These are phyloP conservation scores for Nomada ferruginata DNA, from an alignment of 2,888 invertebrate species.

Conservation along the genomic window DNA sequence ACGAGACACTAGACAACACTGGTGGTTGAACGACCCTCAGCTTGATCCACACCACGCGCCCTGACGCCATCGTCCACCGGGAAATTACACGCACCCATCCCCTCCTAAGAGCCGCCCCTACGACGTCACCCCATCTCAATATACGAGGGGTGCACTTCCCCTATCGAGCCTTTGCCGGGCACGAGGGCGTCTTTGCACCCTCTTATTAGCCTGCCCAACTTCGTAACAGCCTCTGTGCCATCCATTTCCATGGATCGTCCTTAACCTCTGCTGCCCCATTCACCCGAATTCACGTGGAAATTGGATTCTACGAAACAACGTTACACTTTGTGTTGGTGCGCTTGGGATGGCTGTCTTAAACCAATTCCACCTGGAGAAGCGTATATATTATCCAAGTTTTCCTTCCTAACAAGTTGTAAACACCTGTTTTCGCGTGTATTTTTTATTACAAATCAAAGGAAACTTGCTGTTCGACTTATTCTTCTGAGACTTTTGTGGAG, in stretches of 20 bases:
- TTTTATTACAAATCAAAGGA: too few species aligned
- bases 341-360: conserved; percentile 14
- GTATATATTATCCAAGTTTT: not conserved
- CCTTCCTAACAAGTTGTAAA: too few species aligned
- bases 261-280: conserved; percentile 70
- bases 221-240: conserved; percentile 60
- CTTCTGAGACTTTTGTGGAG: too few species aligned
- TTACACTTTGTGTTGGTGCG: conserved; percentile 30
- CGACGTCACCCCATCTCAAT: conserved; percentile 76
- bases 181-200: conserved; percentile 75
- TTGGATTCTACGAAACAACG: conserved; percentile 63
- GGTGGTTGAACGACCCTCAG: conserved; percentile 81
- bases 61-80: conserved; percentile 80
- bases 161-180: conserved; percentile 67
- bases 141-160: conserved; percentile 72
- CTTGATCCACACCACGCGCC: conserved; percentile 76
- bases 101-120: conserved; percentile 66
- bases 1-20: conserved; percentile 82
- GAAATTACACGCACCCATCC: conserved; percentile 78
- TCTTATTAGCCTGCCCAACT: conserved; percentile 73
- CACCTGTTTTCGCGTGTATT: too few species aligned
- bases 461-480: too few species aligned
- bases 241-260: conserved; percentile 64
- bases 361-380: not conserved
- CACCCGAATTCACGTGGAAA: conserved; percentile 70